Evolutionary conservation across 2,888 invertebrate genomes (phyloP).

Genomic region (Orthonevra nobilis): DNA sequence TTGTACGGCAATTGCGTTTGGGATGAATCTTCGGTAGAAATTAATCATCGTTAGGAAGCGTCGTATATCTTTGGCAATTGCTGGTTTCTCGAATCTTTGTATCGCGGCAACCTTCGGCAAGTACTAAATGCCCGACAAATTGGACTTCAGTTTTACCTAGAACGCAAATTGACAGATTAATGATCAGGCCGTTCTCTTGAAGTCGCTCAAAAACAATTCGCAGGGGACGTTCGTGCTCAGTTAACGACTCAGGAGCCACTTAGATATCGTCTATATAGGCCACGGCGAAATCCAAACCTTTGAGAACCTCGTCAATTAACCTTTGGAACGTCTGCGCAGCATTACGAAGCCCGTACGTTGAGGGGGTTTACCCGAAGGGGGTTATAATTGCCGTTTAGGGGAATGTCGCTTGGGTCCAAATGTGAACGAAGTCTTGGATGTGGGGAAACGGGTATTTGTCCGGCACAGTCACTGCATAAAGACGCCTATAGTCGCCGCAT

Average conservation of each 20-base stretch:
- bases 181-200: constrained; percentile 14
- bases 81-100: background rate
- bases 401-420: constrained; percentile 72
- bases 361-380: constrained; percentile 74
- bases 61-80: constrained; percentile 6
- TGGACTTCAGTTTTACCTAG: constrained; percentile 24
- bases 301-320: constrained; percentile 73
- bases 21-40: too few relatives aligned
- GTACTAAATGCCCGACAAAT: constrained; percentile 26
- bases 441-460: too few relatives aligned
- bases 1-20: background rate
- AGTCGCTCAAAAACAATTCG: constrained; percentile 65
- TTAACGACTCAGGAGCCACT: constrained; percentile 67
- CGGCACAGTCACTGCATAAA: too few relatives aligned
- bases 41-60: background rate
- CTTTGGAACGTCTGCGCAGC: constrained; percentile 76
- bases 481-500: too few relatives aligned
- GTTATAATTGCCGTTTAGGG: constrained; percentile 74
- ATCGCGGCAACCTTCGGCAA: constrained; percentile 4
- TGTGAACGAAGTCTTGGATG: too few relatives aligned
- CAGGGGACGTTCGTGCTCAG: constrained; percentile 71
- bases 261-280: constrained; percentile 73
- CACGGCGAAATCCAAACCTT: constrained; percentile 71
- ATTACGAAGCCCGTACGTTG: constrained; percentile 76
- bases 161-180: constrained; percentile 45